Evolutionary conservation across 2,113 vertebrate genomes (phyloP).

Genomic region (Hucho hucho): DNA sequence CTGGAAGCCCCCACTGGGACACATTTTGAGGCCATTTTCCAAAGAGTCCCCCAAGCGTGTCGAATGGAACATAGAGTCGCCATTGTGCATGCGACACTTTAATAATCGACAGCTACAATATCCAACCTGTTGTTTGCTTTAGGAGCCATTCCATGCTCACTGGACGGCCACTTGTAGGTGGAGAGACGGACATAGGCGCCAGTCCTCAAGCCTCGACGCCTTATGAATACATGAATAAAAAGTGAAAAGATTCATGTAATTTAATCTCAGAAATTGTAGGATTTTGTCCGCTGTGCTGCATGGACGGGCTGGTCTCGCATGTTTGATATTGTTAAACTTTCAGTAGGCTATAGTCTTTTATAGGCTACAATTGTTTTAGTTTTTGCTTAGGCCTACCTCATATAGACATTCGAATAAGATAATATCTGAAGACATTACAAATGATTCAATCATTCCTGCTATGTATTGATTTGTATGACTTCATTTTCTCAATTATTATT

Average conservation of each 20-base stretch:
- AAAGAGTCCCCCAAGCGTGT: conserved; percentile 91
- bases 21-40: conserved; percentile 83
- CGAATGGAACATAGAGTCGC: conserved; percentile 98
- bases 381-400: no score
- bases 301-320: not conserved
- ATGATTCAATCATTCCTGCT: no score
- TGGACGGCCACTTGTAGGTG: conserved; percentile 70
- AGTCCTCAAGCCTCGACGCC: conserved; percentile 62
- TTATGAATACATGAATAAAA: conserved; percentile 78
- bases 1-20: conserved; percentile 83
- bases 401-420: no score
- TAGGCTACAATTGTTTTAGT: no score
- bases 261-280: conserved; percentile 59
- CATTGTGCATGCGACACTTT: conserved; percentile 95
- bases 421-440: no score
- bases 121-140: conserved; percentile 98
- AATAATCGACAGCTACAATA: conserved; percentile 98
- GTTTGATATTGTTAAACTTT: not conserved
- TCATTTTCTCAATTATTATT: no score
- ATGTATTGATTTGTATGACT: no score
- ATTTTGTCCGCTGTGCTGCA: conserved; percentile 13
- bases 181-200: conserved; percentile 77
- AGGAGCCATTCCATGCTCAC: conserved; percentile 84
- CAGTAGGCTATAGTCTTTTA: no score
- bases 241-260: conserved; percentile 61